These are phyloP conservation scores for Cryptus viduatorius DNA, from an alignment of 2,888 invertebrate genomes.

Conservation along the genomic window DNA sequence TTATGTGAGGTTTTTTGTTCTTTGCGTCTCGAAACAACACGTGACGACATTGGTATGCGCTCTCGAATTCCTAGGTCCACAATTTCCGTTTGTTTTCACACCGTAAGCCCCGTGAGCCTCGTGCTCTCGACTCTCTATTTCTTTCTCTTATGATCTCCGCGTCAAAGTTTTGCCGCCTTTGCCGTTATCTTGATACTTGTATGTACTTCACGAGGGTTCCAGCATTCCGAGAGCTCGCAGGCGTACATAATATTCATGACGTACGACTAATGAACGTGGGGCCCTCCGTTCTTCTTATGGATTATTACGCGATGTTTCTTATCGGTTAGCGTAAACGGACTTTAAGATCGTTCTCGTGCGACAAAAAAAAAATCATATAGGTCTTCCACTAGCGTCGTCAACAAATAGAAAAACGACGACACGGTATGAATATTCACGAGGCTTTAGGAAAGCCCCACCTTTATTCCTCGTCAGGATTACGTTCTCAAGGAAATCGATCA, in stretches of 20 bases:
- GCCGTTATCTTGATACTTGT: slow-evolving; percentile 29
- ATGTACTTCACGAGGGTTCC: neutral
- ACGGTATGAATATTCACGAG: slow-evolving; percentile 46
- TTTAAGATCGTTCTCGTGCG: slow-evolving; percentile 45
- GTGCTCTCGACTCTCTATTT: slow-evolving; percentile 37
- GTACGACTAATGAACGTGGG: slow-evolving; percentile 19
- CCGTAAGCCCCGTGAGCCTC: slow-evolving; percentile 11
- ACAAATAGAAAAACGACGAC: slow-evolving; percentile 10
- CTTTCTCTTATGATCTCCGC: slow-evolving; percentile 16
- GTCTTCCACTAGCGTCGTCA: neutral
- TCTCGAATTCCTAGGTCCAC: slow-evolving; percentile 24
- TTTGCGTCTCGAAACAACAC: slow-evolving; percentile 18
- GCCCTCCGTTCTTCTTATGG: neutral
- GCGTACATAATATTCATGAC: slow-evolving; percentile 41
- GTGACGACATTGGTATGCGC: slow-evolving; percentile 41
- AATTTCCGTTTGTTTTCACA: slow-evolving; percentile 60
- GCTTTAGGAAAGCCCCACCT: slow-evolving; percentile 28
- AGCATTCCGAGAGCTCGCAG: slow-evolving; percentile 3
- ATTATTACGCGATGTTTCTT: slow-evolving; percentile 45
- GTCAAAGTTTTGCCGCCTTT: slow-evolving; percentile 17
- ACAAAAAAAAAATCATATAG: slow-evolving; percentile 22
- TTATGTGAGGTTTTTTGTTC: slow-evolving; percentile 26
- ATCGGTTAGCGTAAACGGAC: slow-evolving; percentile 56
- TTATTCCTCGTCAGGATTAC: slow-evolving; percentile 37
- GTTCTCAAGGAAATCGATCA: slow-evolving; percentile 59